Base-by-base conservation (phyloP, 2,888 invertebrate genomes). In the Diaperis boleti region DNA sequence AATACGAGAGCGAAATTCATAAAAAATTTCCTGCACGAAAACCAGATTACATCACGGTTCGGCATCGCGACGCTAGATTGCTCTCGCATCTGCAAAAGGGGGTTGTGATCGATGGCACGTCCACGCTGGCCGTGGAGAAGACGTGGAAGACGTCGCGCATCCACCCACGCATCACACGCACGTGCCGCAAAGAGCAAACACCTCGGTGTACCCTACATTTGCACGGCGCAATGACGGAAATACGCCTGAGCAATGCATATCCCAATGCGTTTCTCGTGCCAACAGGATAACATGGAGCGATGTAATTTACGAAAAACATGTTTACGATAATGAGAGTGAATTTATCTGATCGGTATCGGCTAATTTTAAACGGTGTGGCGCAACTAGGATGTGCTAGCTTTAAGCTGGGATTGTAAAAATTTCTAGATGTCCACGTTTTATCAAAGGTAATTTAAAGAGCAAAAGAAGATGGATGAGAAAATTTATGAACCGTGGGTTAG, bases 201-300 rank as follows among this genome's bases (percentile, higher is more conserved):
- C 72, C 72, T 70, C 69, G 65, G 62, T 42, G 64, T 70, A 70
- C 64, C 69, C 70, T 68, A 70, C 69, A 72, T 75, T 72, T 70
- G 71, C 69, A 71, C 62, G 61, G 72, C 70, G 73, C 71, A 74
- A 69, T 72, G 68, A 73, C 74, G 74, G 74, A 75, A 74, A 72
- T 68, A 72, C 65, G 37, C 15, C 52, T 10, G 11, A 20, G 41
- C 22, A 35, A 57, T 20, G 39, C 39, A 29, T n/a, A n/a, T 17
- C 26, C 14, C 41, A 26, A 26, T 29, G 41, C 41, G 41, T 15
- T 7, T 39, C 33, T 42, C 42, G 44, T 44, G 42, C 33, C 55
- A 55, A 54, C 8, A 17, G 20, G 18, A 42, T 54, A 54, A 39
- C n/a, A n/a, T n/a, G n/a, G n/a, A n/a, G n/a, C n/a, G n/a, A n/a